Conservation (phyloP, 2,888 invertebrate genomes). For the Drosophila monieri region DNA sequence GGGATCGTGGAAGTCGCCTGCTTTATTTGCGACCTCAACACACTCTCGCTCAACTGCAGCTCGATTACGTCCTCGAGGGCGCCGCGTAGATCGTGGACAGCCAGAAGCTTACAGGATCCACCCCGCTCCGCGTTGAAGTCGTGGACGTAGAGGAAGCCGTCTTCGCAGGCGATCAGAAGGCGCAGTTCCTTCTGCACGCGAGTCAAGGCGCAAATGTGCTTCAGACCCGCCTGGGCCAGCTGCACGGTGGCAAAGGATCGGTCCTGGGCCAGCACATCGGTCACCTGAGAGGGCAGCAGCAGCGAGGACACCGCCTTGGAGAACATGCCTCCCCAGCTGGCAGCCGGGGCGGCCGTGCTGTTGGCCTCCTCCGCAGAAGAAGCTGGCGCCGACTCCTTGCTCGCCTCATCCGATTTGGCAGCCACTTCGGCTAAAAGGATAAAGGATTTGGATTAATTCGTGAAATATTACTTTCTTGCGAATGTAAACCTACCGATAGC, state of each 20-base stretch:
- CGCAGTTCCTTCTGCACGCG: conserved; percentile 82
- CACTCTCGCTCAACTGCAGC: conserved; percentile 78
- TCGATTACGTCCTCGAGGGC: conserved; percentile 83
- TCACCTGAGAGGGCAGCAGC: conserved; percentile 82
- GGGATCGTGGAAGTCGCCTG: conserved; percentile 19
- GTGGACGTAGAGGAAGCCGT: conserved; percentile 83
- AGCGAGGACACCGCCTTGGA: conserved; percentile 83
- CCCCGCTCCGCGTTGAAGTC: conserved; percentile 82
- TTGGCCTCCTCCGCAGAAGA: conserved; percentile 19
- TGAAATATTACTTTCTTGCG: too few species aligned
- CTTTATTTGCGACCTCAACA: conserved; percentile 62
- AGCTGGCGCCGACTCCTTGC: conserved; percentile 28
- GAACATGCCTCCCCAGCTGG: conserved; percentile 82
- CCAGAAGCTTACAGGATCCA: conserved; percentile 81
- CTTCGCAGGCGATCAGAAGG: conserved; percentile 83
- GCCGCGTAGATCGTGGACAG: conserved; percentile 82
- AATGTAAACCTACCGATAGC: conserved; percentile 54
- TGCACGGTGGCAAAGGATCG: conserved; percentile 83
- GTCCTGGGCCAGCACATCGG: conserved; percentile 83
- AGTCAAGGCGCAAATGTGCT: conserved; percentile 82
- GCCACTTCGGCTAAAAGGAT: conserved; percentile 62
- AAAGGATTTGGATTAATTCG: neutral
- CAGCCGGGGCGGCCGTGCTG: conserved; percentile 31
- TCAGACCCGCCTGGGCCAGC: conserved; percentile 81
- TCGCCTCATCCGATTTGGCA: conserved; percentile 52